These are phyloP conservation scores for Zele albiditarsus DNA, from an alignment of 2,888 invertebrate genomes.

Conservation along the genomic window DNA sequence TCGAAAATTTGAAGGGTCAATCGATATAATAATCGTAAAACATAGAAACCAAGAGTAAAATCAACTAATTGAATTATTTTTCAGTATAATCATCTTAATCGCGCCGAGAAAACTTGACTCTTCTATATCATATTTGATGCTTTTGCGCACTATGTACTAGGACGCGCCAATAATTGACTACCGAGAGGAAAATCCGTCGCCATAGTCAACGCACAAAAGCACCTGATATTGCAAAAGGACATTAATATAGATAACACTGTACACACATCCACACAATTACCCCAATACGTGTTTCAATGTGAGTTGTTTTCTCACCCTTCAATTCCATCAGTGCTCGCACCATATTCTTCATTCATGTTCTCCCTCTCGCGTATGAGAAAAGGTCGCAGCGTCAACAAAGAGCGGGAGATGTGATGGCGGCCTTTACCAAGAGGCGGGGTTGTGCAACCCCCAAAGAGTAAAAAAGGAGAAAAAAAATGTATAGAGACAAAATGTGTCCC, in stretches of 20 bases:
- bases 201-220: background rate
- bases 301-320: background rate
- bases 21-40: too few species aligned
- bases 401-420: conserved; percentile 17
- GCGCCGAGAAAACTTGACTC: background rate
- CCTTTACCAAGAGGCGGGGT: conserved; percentile 43
- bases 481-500: conserved; percentile 9
- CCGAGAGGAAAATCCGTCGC: background rate
- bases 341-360: background rate
- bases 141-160: background rate
- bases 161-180: background rate
- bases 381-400: background rate
- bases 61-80: too few species aligned
- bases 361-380: background rate
- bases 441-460: conserved; percentile 41
- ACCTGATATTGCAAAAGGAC: background rate
- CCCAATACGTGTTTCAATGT: background rate
- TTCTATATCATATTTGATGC: background rate
- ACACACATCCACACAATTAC: background rate
- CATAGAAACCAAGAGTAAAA: too few species aligned
- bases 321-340: background rate
- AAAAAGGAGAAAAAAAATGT: background rate
- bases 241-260: conserved; percentile 3
- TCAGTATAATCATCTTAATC: too few species aligned
- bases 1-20: too few species aligned